phyloP scores from a whole-genome alignment of 2,797 vertebrate species.

The Chloroceryle amazona region DNA sequence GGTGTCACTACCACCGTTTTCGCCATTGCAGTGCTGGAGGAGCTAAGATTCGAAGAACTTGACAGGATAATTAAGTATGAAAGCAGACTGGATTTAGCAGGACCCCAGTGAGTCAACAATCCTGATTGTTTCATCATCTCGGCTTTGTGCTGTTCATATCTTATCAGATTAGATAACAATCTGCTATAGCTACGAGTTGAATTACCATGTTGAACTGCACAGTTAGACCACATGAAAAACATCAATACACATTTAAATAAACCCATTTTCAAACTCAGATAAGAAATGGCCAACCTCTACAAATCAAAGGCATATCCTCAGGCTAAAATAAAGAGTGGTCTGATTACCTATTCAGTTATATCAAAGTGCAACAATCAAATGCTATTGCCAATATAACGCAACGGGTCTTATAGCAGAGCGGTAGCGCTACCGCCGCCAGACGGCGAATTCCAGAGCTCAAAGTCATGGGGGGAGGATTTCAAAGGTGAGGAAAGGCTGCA shows the following conservation, averaged over 20 bases:
- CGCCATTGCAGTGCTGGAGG: constrained; percentile 34
- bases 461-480: neutral
- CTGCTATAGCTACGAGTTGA: constrained; percentile 63
- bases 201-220: constrained; percentile 72
- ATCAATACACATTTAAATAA: constrained; percentile 74
- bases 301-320: constrained; percentile 74
- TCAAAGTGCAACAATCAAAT: constrained; percentile 69
- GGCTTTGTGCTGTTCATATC: constrained; percentile 74
- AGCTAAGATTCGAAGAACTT: constrained; percentile 62
- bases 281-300: constrained; percentile 65
- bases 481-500: neutral
- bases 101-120: constrained; percentile 77
- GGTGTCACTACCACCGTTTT: constrained; percentile 58
- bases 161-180: constrained; percentile 80
- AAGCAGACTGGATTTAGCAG: constrained; percentile 78
- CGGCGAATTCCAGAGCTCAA: neutral
- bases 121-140: constrained; percentile 76
- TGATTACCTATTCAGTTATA: constrained; percentile 68
- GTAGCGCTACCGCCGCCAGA: rapidly evolving
- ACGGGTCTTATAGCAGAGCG: neutral
- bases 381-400: neutral
- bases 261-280: constrained; percentile 72
- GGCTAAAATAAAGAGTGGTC: constrained; percentile 69
- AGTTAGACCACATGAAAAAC: constrained; percentile 71
- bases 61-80: constrained; percentile 81